Base-by-base conservation (phyloP, 2,888 invertebrate species). In the Orthonychiurus folsomi region DNA sequence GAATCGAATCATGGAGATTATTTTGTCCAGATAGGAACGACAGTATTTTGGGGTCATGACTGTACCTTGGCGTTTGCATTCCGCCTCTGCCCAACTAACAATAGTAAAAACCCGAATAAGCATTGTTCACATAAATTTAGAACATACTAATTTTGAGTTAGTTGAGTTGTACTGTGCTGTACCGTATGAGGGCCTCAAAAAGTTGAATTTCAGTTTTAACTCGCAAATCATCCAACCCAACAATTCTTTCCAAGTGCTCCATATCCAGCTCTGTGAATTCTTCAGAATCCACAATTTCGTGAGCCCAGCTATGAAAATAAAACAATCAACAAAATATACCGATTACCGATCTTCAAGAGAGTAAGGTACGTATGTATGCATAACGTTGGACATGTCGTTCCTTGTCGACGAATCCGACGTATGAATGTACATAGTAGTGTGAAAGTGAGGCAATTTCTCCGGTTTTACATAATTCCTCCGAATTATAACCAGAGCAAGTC, bases 71-170 rank as follows among this genome's bases (percentile, higher is more conserved):
- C 56, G 56, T 3, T 15, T 20, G 28, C 28, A 26, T 28, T 56
- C 37, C 3, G 56, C 27, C 20, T 56, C 12, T 28, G 56, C 56
- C 56, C 27, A 56, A 26, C 56, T 56, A 37, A n/a, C n/a, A 37
- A 37, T 37, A 9, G 15, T 37, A 37, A 9, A 9, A 37, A 37
- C 5, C 15, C 37, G 37, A 37, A 37, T 37, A n/a, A n/a, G n/a
- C n/a, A n/a, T n/a, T n/a, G n/a, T n/a, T n/a, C n/a, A n/a, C n/a
- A 47, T 15, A 47, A 18, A 20, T 55, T 24, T 24, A 25, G 3
- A 55, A 55, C 21, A 23, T 5, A 55, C 25, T 21, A 55, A 5
- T 52, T 20, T 12, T 23, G 9, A 23, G 12, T 55, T 20, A 21
- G 5, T 5, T 9, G 5, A 37, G 37, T 37, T 37, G 37, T 37